These are phyloP conservation scores for Holacanthus passer DNA, from an alignment of 2,113 vertebrate genomes.

Conservation along the genomic window DNA sequence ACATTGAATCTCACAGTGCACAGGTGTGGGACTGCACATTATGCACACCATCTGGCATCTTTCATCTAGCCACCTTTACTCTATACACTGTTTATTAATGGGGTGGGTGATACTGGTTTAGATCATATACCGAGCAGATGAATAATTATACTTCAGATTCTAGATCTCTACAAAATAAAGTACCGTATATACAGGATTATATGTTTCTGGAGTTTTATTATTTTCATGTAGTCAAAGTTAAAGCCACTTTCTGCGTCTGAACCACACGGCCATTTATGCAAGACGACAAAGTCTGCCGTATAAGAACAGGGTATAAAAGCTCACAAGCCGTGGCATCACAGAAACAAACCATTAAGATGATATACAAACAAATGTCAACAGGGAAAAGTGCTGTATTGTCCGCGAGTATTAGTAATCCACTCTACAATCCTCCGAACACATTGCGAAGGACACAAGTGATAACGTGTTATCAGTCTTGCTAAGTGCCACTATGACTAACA, in stretches of 20 bases:
- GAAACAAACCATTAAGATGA: constrained; percentile 38
- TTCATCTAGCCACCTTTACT: constrained; percentile 36
- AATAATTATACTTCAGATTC: constrained; percentile 1
- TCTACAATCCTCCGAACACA: constrained; percentile 46
- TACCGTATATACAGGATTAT: not conserved
- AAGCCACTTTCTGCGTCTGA: no score
- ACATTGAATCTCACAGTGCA: constrained; percentile 41
- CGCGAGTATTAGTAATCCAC: constrained; percentile 47
- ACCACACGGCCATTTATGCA: not conserved
- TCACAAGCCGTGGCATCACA: not conserved
- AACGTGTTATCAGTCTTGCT: constrained; percentile 61
- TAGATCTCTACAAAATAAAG: not conserved
- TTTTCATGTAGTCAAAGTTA: not conserved
- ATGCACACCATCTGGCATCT: constrained; percentile 55
- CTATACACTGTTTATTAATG: constrained; percentile 15
- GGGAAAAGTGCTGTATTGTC: constrained; percentile 12
- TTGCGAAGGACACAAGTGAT: constrained; percentile 64
- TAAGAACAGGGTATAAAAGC: not conserved
- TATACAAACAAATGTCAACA: constrained; percentile 24
- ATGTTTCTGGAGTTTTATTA: not conserved
- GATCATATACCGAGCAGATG: not conserved
- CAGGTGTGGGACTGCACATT: constrained; percentile 46
- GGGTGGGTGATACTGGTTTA: not conserved
- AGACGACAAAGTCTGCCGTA: not conserved
- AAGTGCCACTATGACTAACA: constrained; percentile 55